Percentiles rank a stretch among this genome's conserved stretches.
These are phyloP conservation scores for Eilema caniola DNA, from an alignment of 2,888 invertebrate genomes.

Conservation along the genomic window DNA sequence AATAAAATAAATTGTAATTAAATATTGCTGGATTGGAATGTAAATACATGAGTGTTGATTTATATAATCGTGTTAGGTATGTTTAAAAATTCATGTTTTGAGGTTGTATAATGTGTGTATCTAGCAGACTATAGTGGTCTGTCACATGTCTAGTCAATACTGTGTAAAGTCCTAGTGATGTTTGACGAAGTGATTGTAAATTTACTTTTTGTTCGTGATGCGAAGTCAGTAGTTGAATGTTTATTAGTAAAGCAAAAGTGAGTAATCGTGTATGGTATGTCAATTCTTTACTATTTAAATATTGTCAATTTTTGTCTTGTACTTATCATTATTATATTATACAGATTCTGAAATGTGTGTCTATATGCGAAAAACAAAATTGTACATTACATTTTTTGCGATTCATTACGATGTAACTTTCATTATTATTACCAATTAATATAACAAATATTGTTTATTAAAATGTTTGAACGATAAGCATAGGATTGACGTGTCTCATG, in stretches of 20 bases:
- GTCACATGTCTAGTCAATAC: constrained; percentile 7
- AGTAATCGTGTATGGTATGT: constrained; percentile 55
- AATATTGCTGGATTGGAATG: constrained; percentile 15
- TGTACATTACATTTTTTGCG: neutral
- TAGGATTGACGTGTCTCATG: constrained; percentile 70
- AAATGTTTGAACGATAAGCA: constrained; percentile 34
- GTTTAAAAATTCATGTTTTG: constrained; percentile 6
- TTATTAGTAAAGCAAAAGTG: constrained; percentile 39
- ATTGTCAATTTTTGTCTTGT: constrained; percentile 58
- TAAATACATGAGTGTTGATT: constrained; percentile 18
- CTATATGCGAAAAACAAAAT: neutral
- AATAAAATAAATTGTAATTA: neutral
- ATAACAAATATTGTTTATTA: neutral
- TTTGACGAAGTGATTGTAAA: neutral
- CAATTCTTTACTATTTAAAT: constrained; percentile 52
- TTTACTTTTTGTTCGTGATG: constrained; percentile 46
- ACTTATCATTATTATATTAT: constrained; percentile 12
- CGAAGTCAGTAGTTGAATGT: constrained; percentile 51
- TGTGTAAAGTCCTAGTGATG: constrained; percentile 2
- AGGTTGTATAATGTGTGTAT: constrained; percentile 4
- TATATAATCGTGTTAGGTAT: constrained; percentile 11
- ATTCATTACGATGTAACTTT: neutral
- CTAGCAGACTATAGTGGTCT: neutral
- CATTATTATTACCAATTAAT: neutral
- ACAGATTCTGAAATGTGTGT: constrained; percentile 8